phyloP scores from a whole-genome alignment of 1,140 invertebrate genomes.

The Rhopalosiphum maidis region DNA sequence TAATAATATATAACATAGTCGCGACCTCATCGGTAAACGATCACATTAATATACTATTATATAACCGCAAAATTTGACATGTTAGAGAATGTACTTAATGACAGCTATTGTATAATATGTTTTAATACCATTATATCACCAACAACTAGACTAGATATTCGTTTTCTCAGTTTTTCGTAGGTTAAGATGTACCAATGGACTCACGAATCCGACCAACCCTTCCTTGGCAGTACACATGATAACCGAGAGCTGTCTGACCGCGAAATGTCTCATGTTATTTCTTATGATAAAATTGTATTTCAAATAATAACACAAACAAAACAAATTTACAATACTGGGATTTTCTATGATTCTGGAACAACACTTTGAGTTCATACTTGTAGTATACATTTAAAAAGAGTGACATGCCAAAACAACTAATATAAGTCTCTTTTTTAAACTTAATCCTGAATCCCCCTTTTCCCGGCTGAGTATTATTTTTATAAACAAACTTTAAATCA shows the following conservation, averaged over 20 bases:
- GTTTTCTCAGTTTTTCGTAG: neutral
- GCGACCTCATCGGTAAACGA: neutral
- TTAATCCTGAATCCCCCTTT: too few species aligned
- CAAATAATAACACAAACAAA: neutral
- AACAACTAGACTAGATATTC: neutral
- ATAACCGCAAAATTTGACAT: neutral
- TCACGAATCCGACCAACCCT: neutral
- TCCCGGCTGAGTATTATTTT: too few species aligned
- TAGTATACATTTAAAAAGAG: too few species aligned
- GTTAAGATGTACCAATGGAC: neutral
- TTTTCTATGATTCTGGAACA: neutral
- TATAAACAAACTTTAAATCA: too few species aligned
- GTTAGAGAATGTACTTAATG: neutral
- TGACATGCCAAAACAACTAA: too few species aligned
- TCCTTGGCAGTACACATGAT: neutral
- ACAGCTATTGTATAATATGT: slow-evolving; percentile 1
- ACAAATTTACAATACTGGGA: too few species aligned
- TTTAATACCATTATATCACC: neutral
- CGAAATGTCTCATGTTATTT: neutral
- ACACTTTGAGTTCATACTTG: neutral
- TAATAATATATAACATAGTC: neutral
- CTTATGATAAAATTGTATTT: neutral
- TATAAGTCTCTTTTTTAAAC: too few species aligned
- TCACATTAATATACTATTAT: neutral
- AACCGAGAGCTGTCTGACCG: neutral